Evolutionary conservation across 2,113 vertebrate species (phyloP).

Genomic region (Odocoileus hemionus): DNA sequence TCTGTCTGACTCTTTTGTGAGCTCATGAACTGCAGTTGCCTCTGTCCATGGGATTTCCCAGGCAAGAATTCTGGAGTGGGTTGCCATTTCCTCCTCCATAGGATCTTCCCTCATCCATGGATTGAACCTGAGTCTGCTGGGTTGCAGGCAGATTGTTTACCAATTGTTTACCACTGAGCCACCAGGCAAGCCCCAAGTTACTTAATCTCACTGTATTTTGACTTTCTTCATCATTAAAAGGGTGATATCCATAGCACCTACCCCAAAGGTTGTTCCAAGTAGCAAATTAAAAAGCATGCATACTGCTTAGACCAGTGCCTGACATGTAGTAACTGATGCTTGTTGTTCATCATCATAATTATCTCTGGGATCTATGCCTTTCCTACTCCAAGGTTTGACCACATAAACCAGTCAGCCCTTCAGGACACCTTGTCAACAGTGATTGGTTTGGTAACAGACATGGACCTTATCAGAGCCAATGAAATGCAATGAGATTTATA

Average conservation of each 20-base stretch:
- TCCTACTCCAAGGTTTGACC: not conserved
- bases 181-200: not conserved
- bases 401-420: not conserved
- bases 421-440: not conserved
- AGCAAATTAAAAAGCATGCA: not conserved
- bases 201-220: not conserved
- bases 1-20: not conserved
- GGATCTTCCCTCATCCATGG: not conserved
- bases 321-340: not conserved
- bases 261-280: not conserved
- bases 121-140: not conserved
- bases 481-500: not conserved
- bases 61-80: not conserved
- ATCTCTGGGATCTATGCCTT: not conserved
- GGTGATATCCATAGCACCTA: not conserved
- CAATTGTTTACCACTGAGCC: not conserved
- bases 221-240: not conserved
- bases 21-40: not conserved
- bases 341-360: not conserved
- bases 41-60: not conserved
- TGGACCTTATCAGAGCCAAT: not conserved
- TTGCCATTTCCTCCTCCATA: not conserved
- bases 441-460: not conserved
- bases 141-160: not conserved
- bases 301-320: not conserved